Conservation (phyloP, 2,888 invertebrate genomes). For the Oxytorus armatus region DNA sequence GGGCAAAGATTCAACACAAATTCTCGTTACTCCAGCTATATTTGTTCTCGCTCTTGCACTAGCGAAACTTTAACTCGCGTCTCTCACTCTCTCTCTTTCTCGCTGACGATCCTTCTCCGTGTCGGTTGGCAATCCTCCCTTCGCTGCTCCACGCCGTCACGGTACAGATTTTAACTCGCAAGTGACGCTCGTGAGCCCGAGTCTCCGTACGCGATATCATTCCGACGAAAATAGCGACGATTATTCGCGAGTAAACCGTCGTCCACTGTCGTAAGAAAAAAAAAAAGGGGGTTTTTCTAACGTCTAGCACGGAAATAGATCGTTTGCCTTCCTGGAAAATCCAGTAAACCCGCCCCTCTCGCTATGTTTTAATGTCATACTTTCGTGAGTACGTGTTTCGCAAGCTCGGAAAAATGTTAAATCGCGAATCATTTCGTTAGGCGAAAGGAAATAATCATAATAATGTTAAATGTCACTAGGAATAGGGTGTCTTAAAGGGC, state of each 20-base stretch:
- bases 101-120: constrained; percentile 51
- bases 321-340: constrained; percentile 61
- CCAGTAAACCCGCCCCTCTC: constrained; percentile 26
- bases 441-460: too few relatives aligned
- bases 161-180: constrained; percentile 50
- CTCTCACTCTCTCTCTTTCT: constrained; percentile 6
- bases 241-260: constrained; percentile 52
- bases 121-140: constrained; percentile 12
- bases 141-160: constrained; percentile 18
- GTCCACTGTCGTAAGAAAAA: constrained; percentile 46
- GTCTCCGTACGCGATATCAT: constrained; percentile 54
- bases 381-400: too few relatives aligned
- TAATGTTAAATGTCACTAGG: too few relatives aligned
- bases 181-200: constrained; percentile 21
- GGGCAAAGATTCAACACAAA: constrained; percentile 42
- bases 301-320: constrained; percentile 62
- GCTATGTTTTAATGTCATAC: constrained; percentile 19
- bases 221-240: constrained; percentile 64
- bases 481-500: too few relatives aligned
- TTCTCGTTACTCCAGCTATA: constrained; percentile 76
- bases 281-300: constrained; percentile 61
- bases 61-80: constrained; percentile 19
- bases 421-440: too few relatives aligned
- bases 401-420: too few relatives aligned
- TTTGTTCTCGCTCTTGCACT: constrained; percentile 70